These are phyloP conservation scores for Lepus townsendii DNA, from an alignment of 2,797 vertebrate genomes.

Conservation along the genomic window DNA sequence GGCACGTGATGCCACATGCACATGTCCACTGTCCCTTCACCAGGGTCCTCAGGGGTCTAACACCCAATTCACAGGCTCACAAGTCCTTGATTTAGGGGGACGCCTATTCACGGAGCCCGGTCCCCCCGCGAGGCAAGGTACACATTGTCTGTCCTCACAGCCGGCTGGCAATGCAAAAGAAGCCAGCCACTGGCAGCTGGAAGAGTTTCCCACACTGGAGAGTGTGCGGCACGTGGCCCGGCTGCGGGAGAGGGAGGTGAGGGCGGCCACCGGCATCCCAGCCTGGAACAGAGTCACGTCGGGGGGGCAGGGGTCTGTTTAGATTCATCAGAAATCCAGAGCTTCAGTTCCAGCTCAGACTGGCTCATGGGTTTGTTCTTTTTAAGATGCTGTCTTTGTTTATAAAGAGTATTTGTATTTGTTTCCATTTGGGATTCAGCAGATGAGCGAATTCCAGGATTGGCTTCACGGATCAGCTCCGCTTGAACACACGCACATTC, in stretches of 20 bases:
- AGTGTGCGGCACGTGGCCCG: conserved; percentile 54
- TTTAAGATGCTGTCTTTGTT: conserved; percentile 76
- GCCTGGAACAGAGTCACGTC: conserved; percentile 53
- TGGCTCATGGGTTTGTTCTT: conserved; percentile 64
- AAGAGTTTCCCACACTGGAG: conserved; percentile 35
- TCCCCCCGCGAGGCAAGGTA: neutral
- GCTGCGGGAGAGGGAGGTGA: neutral
- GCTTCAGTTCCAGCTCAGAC: conserved; percentile 72
- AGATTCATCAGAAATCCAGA: conserved; percentile 71
- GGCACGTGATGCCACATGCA: fast-evolving
- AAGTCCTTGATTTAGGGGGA: neutral
- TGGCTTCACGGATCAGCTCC: conserved; percentile 72
- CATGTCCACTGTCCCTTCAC: no score
- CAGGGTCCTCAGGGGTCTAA: neutral
- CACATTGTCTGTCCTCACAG: neutral
- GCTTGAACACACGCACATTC: conserved; percentile 65
- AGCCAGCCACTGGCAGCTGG: neutral
- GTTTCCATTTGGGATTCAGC: conserved; percentile 79
- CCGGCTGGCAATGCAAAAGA: neutral
- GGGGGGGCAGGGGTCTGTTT: conserved; percentile 54
- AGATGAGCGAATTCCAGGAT: conserved; percentile 74
- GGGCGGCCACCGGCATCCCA: neutral
- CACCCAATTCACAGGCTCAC: neutral
- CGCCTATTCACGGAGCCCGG: neutral
- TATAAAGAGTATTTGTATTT: conserved; percentile 77